phyloP scores from a whole-genome alignment of 2,888 invertebrate genomes.

The Branchellion lobata region DNA sequence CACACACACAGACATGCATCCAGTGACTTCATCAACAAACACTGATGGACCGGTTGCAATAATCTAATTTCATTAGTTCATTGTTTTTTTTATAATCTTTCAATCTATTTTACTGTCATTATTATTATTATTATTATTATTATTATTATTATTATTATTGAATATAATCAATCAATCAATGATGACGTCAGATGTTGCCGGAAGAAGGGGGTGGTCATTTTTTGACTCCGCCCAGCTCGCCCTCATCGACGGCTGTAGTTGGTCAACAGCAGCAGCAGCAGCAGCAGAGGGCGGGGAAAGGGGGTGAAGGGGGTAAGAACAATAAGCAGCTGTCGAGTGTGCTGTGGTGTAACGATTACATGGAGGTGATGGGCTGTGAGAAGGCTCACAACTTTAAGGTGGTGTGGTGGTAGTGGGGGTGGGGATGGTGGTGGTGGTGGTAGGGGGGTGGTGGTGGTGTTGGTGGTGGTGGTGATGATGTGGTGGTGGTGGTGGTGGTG shows the following conservation, averaged over 20 bases:
- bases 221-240: constrained; percentile 51
- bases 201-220: constrained; percentile 52
- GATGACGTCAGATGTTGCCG: too few species aligned
- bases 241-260: constrained; percentile 40
- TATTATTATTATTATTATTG: too few species aligned
- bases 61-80: background rate
- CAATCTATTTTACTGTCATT: too few species aligned
- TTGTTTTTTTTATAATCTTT: background rate
- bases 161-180: too few species aligned
- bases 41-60: too few species aligned
- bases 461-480: too few species aligned
- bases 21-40: too few species aligned
- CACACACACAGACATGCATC: too few species aligned
- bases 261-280: constrained; percentile 6
- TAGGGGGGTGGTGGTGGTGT: too few species aligned
- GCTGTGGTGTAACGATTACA: constrained; percentile 52
- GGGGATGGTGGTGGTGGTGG: background rate
- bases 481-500: too few species aligned
- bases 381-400: constrained; percentile 54
- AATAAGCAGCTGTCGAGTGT: constrained; percentile 49
- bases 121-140: too few species aligned
- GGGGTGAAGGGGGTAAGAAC: background rate
- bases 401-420: background rate
- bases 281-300: constrained; percentile 27
- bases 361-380: constrained; percentile 53